Base-by-base conservation (phyloP, 2,888 invertebrate genomes). In the Leptopterna dolabrata region DNA sequence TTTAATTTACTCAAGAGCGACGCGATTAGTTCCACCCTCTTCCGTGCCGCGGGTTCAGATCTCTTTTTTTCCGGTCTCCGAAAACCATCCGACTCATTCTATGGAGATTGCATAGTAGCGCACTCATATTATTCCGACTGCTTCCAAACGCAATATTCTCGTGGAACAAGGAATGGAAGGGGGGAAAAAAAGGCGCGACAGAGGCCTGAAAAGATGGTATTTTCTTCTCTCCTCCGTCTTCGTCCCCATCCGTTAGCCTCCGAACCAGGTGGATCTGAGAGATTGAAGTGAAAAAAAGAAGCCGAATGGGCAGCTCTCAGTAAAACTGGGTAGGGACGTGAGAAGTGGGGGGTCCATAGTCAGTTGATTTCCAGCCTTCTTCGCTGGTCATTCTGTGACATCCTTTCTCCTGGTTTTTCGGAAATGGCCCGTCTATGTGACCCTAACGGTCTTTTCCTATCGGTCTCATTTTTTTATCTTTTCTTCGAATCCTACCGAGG, bases 361-460 rank as follows among this genome's bases (percentile, higher is more conserved):
- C 73, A 41, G 78, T 78, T 78, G 78, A 78, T 78, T 78, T 43
- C 78, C 43, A 78, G 45, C 78, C 78, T 45, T 29, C 78, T 27
- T 78, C 24, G 41, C 45, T 45, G 45, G 78, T 78, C 78, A 78
- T 78, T 45, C 78, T 45, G 43, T 24, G 45, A 45, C 78, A 78
- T 41, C 78, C 78, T 45, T 45, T 24, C 73, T 73, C 41, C 78
- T 45, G 27, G 24, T 73, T 41, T 73, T 73, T 43, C 78, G 27
- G 45, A 78, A 45, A 45, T 78, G 45, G 78, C 27, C 78, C 78
- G 78, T 45, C 43, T 78, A 45, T 45, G 78, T 78, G 78, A 78
- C 78, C 78, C 78, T 45, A 45, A 41, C 78, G 45, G 78, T 43
- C 78, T 45, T 43, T 45, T 78, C 78, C 78, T 45, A 36, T 36